Percentiles rank a stretch among this genome's conserved stretches.
These are phyloP conservation scores for Stegostoma tigrinum DNA, from an alignment of 2,113 vertebrate species.

Conservation along the genomic window DNA sequence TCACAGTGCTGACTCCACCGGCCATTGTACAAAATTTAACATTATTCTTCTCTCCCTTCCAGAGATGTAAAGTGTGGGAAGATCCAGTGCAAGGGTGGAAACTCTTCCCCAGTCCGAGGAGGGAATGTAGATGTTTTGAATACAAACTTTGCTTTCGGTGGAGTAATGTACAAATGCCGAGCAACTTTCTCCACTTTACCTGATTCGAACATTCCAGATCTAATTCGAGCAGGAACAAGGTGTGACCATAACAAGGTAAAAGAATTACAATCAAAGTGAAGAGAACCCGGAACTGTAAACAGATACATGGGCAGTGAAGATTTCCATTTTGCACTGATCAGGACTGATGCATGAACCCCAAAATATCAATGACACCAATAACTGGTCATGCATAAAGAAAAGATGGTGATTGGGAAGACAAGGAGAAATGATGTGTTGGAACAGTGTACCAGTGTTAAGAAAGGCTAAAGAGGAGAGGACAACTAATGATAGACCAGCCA, in stretches of 20 bases:
- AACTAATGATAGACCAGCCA: no score
- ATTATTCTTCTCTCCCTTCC: not conserved
- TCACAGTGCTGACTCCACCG: not conserved
- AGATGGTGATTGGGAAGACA: no score
- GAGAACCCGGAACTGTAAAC: not conserved
- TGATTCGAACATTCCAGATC: slow-evolving; percentile 83
- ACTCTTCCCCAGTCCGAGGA: slow-evolving; percentile 69
- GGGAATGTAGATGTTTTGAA: slow-evolving; percentile 82
- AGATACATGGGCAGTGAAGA: no score
- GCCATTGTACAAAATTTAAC: not conserved
- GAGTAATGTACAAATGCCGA: slow-evolving; percentile 59
- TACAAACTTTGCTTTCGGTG: slow-evolving; percentile 52
- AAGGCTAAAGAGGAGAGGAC: no score
- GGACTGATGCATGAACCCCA: no score
- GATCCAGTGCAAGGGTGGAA: slow-evolving; percentile 82
- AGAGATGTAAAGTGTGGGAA: slow-evolving; percentile 89
- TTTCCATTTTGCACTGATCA: no score
- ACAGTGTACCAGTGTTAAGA: no score
- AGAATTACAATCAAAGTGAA: not conserved
- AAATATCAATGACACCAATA: no score
- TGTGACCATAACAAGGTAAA: slow-evolving; percentile 76
- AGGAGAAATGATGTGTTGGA: no score
- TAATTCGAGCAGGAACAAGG: slow-evolving; percentile 88
- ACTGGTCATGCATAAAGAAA: no score
- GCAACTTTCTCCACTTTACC: slow-evolving; percentile 80